These are phyloP conservation scores for Oceanites oceanicus DNA, from an alignment of 2,113 vertebrate species.

Conservation along the genomic window DNA sequence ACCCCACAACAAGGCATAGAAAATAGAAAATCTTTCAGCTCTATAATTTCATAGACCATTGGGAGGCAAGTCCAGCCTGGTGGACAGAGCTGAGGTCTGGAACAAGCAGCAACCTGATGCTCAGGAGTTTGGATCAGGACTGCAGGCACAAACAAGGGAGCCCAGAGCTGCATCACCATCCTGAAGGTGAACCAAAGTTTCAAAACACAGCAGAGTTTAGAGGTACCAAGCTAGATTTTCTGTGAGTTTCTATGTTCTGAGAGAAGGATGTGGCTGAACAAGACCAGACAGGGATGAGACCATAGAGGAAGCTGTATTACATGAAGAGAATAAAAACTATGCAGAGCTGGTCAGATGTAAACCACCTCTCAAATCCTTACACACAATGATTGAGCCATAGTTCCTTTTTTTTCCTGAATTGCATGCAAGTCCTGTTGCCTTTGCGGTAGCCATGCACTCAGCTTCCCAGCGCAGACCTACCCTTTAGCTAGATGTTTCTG, in stretches of 20 bases:
- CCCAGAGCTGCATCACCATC: neutral
- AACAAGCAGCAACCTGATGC: neutral
- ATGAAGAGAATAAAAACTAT: neutral
- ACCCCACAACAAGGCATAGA: fast-evolving
- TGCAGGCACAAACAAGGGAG: neutral
- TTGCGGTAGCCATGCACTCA: neutral
- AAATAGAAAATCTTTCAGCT: neutral
- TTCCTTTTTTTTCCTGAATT: neutral
- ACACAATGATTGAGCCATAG: neutral
- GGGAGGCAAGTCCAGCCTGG: neutral
- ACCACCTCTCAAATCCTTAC: neutral
- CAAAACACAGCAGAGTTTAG: neutral
- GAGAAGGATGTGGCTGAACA: neutral
- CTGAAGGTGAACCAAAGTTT: neutral
- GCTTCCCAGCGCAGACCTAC: neutral
- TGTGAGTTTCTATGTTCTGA: neutral
- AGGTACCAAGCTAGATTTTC: neutral
- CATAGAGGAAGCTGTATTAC: neutral
- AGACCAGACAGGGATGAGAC: neutral
- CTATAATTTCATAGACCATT: neutral
- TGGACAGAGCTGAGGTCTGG: neutral
- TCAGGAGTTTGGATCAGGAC: neutral
- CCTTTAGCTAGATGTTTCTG: neutral
- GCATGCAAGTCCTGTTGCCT: neutral
- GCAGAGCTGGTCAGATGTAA: neutral